Conservation (phyloP, 2,797 vertebrate species). For the Synanceia verrucosa region DNA sequence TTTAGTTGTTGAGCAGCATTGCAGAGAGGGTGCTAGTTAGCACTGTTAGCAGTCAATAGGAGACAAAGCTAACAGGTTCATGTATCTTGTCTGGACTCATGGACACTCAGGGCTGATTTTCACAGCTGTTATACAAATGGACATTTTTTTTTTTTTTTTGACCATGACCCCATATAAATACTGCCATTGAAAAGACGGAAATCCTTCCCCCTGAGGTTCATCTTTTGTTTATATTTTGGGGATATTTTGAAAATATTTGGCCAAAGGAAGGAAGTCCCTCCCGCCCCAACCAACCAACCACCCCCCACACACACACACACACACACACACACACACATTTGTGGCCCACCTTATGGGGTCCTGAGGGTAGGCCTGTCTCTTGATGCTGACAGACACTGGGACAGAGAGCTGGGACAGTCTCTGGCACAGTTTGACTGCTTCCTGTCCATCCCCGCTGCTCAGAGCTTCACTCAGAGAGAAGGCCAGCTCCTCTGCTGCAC, state of each 20-base stretch:
- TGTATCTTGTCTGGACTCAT: too few species aligned
- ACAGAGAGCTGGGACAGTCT: constrained; percentile 75
- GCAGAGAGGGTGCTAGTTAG: too few species aligned
- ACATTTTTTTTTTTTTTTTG: too few species aligned
- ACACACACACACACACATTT: not conserved
- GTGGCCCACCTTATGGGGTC: constrained; percentile 80
- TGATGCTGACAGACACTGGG: constrained; percentile 78
- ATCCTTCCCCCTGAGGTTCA: rapidly evolving
- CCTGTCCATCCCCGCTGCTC: constrained; percentile 74
- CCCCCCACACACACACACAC: not conserved
- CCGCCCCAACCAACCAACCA: too few species aligned
- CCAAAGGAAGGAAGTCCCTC: not conserved
- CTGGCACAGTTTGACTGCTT: constrained; percentile 72
- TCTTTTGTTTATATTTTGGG: not conserved
- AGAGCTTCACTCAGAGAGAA: constrained; percentile 82
- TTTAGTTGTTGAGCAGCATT: too few species aligned
- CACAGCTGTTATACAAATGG: too few species aligned
- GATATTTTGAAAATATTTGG: not conserved
- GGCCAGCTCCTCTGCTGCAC: constrained; percentile 83
- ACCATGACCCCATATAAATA: not conserved
- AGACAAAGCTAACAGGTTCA: too few species aligned
- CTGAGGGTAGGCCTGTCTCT: constrained; percentile 63
- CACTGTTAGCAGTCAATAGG: too few species aligned
- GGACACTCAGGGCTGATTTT: too few species aligned
- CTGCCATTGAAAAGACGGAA: not conserved